Evolutionary conservation across 2,113 vertebrate genomes (phyloP).

Genomic region (Austrofundulus limnaeus): DNA sequence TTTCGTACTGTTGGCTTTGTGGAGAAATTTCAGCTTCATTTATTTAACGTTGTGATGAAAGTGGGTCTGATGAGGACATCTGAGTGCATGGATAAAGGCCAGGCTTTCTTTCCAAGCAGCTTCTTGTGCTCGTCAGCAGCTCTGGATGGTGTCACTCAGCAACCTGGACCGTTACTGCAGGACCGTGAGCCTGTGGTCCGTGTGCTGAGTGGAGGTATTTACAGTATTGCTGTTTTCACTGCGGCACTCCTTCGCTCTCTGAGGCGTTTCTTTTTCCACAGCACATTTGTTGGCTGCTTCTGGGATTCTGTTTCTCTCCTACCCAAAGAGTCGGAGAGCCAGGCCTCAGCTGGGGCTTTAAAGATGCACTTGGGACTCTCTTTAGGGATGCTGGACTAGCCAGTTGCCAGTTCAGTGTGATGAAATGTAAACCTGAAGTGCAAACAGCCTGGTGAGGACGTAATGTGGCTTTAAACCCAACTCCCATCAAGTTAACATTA

Average conservation of each 20-base stretch:
- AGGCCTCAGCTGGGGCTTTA: conserved; percentile 49
- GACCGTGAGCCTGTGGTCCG: conserved; percentile 38
- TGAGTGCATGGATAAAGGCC: background rate
- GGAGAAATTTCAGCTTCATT: background rate
- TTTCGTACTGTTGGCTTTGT: conserved; percentile 3
- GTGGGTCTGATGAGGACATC: background rate
- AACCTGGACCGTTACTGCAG: conserved; percentile 16
- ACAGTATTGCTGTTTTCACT: conserved; percentile 56
- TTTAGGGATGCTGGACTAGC: conserved; percentile 48
- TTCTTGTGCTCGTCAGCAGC: conserved; percentile 9
- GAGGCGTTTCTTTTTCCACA: conserved; percentile 63
- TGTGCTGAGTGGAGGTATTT: conserved; percentile 54
- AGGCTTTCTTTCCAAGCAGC: conserved; percentile 6
- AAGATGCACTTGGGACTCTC: conserved; percentile 57
- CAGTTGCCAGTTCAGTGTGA: conserved; percentile 13
- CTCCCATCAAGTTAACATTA: too few relatives aligned
- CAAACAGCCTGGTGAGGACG: conserved; percentile 20
- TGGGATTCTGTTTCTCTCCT: conserved; percentile 52
- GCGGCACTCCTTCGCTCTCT: conserved; percentile 34
- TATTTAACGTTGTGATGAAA: conserved; percentile 6
- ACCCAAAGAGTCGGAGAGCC: conserved; percentile 33
- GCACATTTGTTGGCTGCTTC: conserved; percentile 53
- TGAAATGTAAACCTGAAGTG: conserved; percentile 25
- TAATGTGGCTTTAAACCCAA: background rate
- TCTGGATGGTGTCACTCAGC: conserved; percentile 21